Conservation (phyloP, 2,113 vertebrate species). For the Junco hyemalis region DNA sequence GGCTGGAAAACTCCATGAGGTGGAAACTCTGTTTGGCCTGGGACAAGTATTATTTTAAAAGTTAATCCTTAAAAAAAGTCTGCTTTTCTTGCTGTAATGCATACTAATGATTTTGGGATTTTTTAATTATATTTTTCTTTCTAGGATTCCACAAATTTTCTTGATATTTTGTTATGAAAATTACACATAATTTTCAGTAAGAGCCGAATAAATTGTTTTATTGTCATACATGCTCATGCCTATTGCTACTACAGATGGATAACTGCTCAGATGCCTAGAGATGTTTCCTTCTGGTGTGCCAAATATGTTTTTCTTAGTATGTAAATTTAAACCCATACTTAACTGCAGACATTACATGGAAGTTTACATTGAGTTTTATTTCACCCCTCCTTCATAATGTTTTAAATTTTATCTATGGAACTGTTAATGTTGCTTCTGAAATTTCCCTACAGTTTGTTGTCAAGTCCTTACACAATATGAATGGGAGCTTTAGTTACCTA, state of each 20-base stretch:
- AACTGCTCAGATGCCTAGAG: neutral
- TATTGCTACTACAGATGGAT: neutral
- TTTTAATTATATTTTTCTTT: neutral
- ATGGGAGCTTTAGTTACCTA: neutral
- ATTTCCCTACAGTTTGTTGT: neutral
- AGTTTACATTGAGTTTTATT: neutral
- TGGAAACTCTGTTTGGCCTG: neutral
- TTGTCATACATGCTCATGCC: neutral
- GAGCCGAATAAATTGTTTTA: neutral
- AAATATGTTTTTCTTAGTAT: neutral
- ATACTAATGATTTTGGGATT: neutral
- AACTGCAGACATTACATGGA: neutral
- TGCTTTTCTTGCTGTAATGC: neutral
- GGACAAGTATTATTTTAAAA: neutral
- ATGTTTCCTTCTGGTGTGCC: neutral
- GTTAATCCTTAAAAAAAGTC: neutral
- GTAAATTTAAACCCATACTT: neutral
- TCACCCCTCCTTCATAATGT: neutral
- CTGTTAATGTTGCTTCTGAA: neutral
- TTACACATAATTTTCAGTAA: neutral
- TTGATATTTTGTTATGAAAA: neutral
- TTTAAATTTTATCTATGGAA: neutral
- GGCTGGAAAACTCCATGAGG: neutral
- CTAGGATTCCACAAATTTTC: neutral
- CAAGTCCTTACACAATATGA: neutral